Evolutionary conservation across 2,888 invertebrate species (phyloP).

Genomic region (Adineta ricciae): DNA sequence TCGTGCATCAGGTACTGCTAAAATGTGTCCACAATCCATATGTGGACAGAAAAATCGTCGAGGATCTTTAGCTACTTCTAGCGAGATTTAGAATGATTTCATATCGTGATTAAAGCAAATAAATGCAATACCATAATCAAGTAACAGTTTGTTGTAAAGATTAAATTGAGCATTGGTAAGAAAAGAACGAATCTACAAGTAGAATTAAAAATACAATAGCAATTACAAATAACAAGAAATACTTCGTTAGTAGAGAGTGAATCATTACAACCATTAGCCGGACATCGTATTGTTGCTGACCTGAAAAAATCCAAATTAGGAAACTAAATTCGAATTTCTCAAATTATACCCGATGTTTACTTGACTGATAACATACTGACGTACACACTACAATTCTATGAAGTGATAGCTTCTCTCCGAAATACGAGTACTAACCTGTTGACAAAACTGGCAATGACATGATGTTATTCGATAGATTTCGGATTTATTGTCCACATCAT

Average conservation of each 20-base stretch:
- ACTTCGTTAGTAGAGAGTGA: not conserved
- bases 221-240: not conserved
- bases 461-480: not conserved
- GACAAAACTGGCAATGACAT: conserved; percentile 10
- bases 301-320: not conserved
- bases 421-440: not conserved
- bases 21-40: not conserved
- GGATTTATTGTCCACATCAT: not conserved
- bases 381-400: not conserved
- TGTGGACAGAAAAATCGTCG: not conserved
- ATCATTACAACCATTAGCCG: not conserved
- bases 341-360: not conserved
- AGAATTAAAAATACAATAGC: not conserved
- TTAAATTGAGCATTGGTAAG: not conserved
- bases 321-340: no score
- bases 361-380: not conserved
- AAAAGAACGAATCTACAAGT: not conserved
- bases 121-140: not conserved
- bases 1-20: not conserved
- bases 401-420: no score
- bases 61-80: not conserved
- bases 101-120: not conserved
- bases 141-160: not conserved
- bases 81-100: not conserved
- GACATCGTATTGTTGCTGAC: not conserved